Base-by-base conservation (phyloP, 2,797 vertebrate genomes). In the Hippoglossus hippoglossus region DNA sequence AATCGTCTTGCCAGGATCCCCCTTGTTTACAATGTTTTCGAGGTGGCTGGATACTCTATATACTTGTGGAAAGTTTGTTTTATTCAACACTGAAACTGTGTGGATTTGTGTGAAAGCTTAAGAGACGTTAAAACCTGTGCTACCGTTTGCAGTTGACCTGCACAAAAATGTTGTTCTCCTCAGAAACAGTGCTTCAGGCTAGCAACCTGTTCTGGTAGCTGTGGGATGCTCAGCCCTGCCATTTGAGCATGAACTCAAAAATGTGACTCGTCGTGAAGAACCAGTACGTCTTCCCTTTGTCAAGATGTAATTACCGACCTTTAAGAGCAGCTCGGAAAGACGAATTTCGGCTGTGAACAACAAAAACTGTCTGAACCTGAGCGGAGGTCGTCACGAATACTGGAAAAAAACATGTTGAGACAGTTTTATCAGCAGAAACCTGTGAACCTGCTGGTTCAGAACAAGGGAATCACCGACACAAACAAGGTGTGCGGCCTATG, bases 281-380 rank as follows among this genome's bases (percentile, higher is more conserved):
- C 91, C 76, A 54, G 85, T 63, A 66, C 6, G 24, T 70, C 50
- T 41, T 24, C 7, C 74, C 64, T 41, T 6, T 39, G 67, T 69
- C 56, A 41, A 1, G 5, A 63, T 0, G 9, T 55, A 21, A 44
- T 0, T 2, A 26, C 41, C 11, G 18, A 31, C 3, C 9, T 31
- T 5, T 2, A 11, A 8, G 4, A 31, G 34, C 25, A 56, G 56
- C 28, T 55, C n/a, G 22, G 26, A 34, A 34, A 9, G 12, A 63
- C 44, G 26, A 3, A 3, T 12, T 50, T 72, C 5, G 8, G 47
- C 22, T 49, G 28, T 5, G 4, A 19, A 50, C 41, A 34, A 4
- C 13, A 18, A 24, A 54, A 51, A 66, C 71, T 22, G 46, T 67
- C 46, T 41, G 13, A 64, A 74, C 54, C 31, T 63, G 71, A 57